Evolutionary conservation across 1,140 invertebrate species (phyloP), one percentile per base, ranked within the genome.

Genomic region (Dysdera silvatica): DNA sequence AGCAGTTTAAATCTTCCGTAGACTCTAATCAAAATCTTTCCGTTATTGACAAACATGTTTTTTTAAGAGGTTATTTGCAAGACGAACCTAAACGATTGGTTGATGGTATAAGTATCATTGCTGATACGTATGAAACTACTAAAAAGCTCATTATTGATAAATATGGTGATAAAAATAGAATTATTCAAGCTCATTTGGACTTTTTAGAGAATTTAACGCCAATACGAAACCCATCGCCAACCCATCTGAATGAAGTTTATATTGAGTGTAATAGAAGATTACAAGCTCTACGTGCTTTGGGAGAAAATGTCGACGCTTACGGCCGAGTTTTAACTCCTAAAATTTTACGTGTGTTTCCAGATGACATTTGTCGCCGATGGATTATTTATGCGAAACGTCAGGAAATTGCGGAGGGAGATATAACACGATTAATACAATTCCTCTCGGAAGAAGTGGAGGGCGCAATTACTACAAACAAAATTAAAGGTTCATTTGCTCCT

Each of bases 261-360:
- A 52, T 52, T 16, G 28, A 31, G 33, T 52, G 29, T 33, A 52
- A 52, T 18, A 52, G 29, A 52, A 31, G 26, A 32, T n/a, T 32
- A n/a, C 28, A 52, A 32, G 49, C 26, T 32, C 23, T 52, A 52
- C 14, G 28, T 32, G 49, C 49, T 32, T 31, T 52, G 3, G 49
- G 49, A 12, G 49, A 52, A 52, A 52, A 49, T 49, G 29, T 49
- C 6, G 47, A 49, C 5, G 24, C 20, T 8, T 49, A 49, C 29
- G 47, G 24, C 33, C 14, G 29, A 31, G 23, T 32, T 12, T 20
- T 52, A 29, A 31, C 20, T 28, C 49, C 10, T 18, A 52, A 32
- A 52, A 52, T 52, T 52, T n/a, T 52, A 8, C 49, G 49, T 32
- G 49, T 31, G 3, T 52, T 52, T 20, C 49, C 26, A 12, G 33